Evolutionary conservation across 2,113 vertebrate species (phyloP).

Genomic region (Nipponia nippon): DNA sequence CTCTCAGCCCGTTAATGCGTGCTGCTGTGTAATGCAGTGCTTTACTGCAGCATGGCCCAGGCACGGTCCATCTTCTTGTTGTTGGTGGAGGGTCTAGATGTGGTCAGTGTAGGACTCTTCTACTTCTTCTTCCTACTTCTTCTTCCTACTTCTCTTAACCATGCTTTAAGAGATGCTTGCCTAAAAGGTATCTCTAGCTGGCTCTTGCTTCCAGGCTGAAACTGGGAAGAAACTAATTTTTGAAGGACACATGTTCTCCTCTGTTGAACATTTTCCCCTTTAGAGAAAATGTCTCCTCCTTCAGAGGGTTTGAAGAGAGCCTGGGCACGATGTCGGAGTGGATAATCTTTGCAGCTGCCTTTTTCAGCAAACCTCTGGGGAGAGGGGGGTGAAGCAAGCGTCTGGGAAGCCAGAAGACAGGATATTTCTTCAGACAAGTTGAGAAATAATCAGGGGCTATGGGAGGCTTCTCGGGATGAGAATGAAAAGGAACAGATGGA

Average conservation of each 20-base stretch:
- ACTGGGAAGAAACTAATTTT: background rate
- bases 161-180: background rate
- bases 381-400: background rate
- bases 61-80: background rate
- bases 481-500: conserved; percentile 64
- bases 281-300: background rate
- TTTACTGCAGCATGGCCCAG: background rate
- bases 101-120: background rate
- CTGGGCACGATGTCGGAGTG: background rate
- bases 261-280: background rate
- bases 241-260: background rate
- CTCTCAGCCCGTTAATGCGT: background rate
- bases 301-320: background rate
- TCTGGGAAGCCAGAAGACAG: conserved; percentile 23
- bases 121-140: too few relatives aligned
- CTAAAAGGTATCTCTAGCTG: background rate
- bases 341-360: conserved; percentile 59
- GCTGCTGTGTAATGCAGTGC: background rate
- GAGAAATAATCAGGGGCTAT: conserved; percentile 55
- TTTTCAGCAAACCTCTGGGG: conserved; percentile 28
- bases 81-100: background rate
- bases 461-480: background rate
- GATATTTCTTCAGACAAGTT: conserved; percentile 48
- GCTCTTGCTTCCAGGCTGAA: background rate
- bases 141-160: background rate